Conservation (phyloP, 2,797 vertebrate species). For the Oceanodroma leucorhoa region DNA sequence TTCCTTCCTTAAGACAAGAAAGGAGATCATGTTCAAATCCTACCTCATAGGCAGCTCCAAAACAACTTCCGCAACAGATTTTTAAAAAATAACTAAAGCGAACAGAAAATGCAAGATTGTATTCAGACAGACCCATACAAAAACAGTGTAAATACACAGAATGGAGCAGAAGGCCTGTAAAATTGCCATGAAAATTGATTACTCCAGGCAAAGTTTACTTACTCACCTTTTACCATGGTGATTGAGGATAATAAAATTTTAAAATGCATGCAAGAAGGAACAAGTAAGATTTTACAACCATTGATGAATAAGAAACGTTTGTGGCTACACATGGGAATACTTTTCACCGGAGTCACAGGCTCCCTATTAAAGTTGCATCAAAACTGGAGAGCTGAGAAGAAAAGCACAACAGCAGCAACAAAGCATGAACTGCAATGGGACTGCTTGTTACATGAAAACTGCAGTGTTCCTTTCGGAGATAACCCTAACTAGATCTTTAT, state of each 20-base stretch:
- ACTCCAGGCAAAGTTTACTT: not conserved
- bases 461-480: not conserved
- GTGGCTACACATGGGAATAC: not conserved
- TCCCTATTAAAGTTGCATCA: not conserved
- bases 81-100: not conserved
- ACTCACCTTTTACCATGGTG: conserved; percentile 19
- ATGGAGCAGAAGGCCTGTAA: not conserved
- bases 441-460: not conserved
- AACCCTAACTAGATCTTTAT: not conserved
- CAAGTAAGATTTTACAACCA: conserved; percentile 17
- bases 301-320: conserved; percentile 2
- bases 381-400: not conserved
- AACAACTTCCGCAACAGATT: not conserved
- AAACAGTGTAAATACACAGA: not conserved
- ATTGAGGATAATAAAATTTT: conserved; percentile 21
- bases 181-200: conserved; percentile 44
- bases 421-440: not conserved
- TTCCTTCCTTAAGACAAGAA: not conserved
- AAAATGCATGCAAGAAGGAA: conserved; percentile 28
- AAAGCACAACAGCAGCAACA: not conserved
- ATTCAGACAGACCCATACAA: not conserved
- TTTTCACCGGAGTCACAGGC: not conserved
- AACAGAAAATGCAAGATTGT: not conserved
- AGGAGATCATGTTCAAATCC: not conserved
- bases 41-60: not conserved